Evolutionary conservation across 2,113 vertebrate genomes (phyloP), one percentile per base, ranked within the genome.

Genomic region (mouse (Mus musculus)): DNA sequence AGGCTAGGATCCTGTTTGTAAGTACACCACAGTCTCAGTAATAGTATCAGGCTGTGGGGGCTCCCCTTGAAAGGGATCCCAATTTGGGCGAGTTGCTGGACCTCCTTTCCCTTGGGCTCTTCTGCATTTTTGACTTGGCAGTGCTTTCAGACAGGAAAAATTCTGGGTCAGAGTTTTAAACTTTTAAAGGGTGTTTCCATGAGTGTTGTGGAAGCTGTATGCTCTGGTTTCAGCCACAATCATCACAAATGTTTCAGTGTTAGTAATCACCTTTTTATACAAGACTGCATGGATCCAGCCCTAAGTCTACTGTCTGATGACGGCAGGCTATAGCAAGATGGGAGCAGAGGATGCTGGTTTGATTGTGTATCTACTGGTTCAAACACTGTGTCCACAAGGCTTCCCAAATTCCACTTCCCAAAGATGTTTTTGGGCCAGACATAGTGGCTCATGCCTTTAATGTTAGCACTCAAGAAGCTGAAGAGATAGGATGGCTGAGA

Each of bases 201-300:
- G 88, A 84, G 73, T 49, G 65, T 3, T 7, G 7, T 49, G 86
- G 85, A 94, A 95, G 87, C 17, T 59, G 16, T 65, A 81, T 54
- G 24, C 63, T 52, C 75, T 67, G 54, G 9, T 71, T 96, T 71
- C 54, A 3, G 26, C 36, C 36, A 87, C 69, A 88, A 78, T 46
- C 73, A 56, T 4, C 93, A 52, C 72, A 87, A 90, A 8, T 54
- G 75, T 82, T 93, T 46, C 90, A 28, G n/a, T n/a, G 88, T 92
- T 95, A 90, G 63, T 33, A 93, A 94, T 90, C 76, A 80, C 17
- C 12, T 54, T 94, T 97, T 69, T 65, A 81, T 89, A 88, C 39
- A 59, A 95, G 71, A 69, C 71, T 97, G 28, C 46, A 12, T 33
- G 20, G 65, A 2, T 14, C 19, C 54, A 89, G 28, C 46, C n/a